These are phyloP conservation scores for Synergus gifuensis DNA, from an alignment of 2,888 invertebrate genomes.

Conservation along the genomic window DNA sequence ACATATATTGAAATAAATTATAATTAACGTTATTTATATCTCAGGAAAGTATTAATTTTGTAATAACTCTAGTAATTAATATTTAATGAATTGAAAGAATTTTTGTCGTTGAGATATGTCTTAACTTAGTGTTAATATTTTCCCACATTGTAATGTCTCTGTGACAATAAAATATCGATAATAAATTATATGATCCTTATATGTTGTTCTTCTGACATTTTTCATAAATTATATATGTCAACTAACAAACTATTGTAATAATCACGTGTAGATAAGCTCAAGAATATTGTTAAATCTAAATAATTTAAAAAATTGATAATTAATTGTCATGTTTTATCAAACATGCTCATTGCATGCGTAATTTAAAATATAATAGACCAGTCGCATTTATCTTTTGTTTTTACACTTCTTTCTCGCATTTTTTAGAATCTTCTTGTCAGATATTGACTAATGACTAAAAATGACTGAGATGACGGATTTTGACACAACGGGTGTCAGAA, in stretches of 20 bases:
- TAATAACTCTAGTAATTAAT: background rate
- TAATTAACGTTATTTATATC: background rate
- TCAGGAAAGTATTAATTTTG: background rate
- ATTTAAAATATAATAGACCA: background rate
- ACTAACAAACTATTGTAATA: too few species aligned
- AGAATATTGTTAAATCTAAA: too few species aligned
- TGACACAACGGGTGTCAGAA: constrained; percentile 52
- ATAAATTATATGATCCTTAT: background rate
- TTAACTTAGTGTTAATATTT: background rate
- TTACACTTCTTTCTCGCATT: background rate
- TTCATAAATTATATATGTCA: background rate
- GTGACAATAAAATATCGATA: background rate
- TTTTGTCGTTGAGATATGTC: background rate
- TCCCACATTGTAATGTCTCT: background rate
- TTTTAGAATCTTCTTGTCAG: background rate
- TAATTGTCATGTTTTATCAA: too few species aligned
- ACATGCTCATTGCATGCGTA: too few species aligned
- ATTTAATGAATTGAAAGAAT: background rate
- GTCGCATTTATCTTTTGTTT: background rate
- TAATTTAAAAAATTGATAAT: too few species aligned
- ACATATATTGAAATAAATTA: background rate
- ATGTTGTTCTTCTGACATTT: background rate
- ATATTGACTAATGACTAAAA: constrained; percentile 22
- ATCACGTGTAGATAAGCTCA: too few species aligned
- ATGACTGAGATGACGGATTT: constrained; percentile 21